These are phyloP conservation scores for Discoglossus pictus DNA, from an alignment of 2,797 vertebrate species.

Conservation along the genomic window DNA sequence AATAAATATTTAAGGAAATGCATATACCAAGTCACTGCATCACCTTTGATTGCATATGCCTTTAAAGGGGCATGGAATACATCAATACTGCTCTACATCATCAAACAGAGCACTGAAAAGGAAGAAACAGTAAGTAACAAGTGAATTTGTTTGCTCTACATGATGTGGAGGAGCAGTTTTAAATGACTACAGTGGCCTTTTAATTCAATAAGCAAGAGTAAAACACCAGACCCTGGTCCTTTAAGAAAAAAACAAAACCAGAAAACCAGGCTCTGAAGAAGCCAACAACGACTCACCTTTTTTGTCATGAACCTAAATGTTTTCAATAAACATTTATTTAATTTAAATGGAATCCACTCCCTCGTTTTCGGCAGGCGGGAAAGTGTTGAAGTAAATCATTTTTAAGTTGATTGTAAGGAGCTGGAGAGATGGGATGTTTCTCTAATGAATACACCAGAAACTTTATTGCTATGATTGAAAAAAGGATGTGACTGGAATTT, in stretches of 20 bases:
- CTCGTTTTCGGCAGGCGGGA: constrained; percentile 54
- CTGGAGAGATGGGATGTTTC: constrained; percentile 45
- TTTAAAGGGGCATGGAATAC: too few species aligned
- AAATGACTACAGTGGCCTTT: too few species aligned
- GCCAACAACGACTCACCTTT: constrained; percentile 25
- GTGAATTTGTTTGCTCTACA: too few species aligned
- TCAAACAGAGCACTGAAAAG: too few species aligned
- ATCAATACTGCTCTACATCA: too few species aligned
- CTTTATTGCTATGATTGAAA: constrained; percentile 51
- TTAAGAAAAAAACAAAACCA: constrained; percentile 14
- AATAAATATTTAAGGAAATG: too few species aligned
- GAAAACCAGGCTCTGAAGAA: constrained; percentile 15
- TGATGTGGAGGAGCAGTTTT: too few species aligned
- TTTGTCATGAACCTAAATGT: constrained; percentile 53
- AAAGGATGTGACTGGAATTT: constrained; percentile 50
- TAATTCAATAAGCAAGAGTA: too few species aligned
- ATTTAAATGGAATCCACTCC: constrained; percentile 53
- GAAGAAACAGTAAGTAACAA: too few species aligned
- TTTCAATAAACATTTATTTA: constrained; percentile 57
- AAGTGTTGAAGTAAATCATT: constrained; percentile 57
- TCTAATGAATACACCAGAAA: constrained; percentile 53
- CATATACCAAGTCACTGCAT: too few species aligned
- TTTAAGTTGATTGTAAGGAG: constrained; percentile 55
- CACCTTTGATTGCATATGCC: too few species aligned
- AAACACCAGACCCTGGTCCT: background rate